Percentiles rank a stretch among this genome's conserved stretches.
phyloP scores from a whole-genome alignment of 2,797 vertebrate species.

The Lithobates sylvaticus region DNA sequence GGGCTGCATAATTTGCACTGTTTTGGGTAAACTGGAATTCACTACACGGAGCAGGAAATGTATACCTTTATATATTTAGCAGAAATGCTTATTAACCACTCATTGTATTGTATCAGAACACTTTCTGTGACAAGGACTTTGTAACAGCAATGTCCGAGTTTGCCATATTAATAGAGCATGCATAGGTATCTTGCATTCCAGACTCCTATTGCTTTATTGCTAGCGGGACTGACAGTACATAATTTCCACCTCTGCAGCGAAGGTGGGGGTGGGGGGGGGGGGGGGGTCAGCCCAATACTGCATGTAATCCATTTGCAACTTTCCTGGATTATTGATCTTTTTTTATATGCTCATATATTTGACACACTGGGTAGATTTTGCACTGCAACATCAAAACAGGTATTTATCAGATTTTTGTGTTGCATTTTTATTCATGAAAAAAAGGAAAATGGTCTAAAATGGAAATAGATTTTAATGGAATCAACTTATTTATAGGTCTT shows the following conservation, averaged over 20 bases:
- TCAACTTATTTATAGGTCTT: background rate
- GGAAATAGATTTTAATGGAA: background rate
- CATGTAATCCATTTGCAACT: conserved; percentile 30
- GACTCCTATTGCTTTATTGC: conserved; percentile 45
- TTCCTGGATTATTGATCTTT: background rate
- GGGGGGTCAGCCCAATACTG: conserved; percentile 12
- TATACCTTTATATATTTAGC: conserved; percentile 65
- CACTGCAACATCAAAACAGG: background rate
- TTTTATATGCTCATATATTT: background rate
- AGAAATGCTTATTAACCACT: conserved; percentile 66
- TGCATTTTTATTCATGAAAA: background rate
- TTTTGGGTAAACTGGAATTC: conserved; percentile 69
- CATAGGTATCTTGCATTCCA: conserved; percentile 39
- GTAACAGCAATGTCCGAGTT: conserved; percentile 26
- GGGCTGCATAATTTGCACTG: conserved; percentile 61
- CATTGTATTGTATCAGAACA: conserved; percentile 67
- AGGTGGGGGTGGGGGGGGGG: background rate
- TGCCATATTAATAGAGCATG: conserved; percentile 53
- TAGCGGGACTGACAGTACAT: conserved; percentile 29
- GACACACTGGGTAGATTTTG: background rate
- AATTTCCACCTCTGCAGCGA: conserved; percentile 11
- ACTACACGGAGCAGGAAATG: conserved; percentile 62
- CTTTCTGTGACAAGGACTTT: conserved; percentile 43
- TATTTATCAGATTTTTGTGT: conserved; percentile 14
- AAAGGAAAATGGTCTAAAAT: background rate